Evolutionary conservation across 30 jellyfish, hydroid and myxozoan genomes (phyloP).

Genomic region (Haliclystus octoradiatus): DNA sequence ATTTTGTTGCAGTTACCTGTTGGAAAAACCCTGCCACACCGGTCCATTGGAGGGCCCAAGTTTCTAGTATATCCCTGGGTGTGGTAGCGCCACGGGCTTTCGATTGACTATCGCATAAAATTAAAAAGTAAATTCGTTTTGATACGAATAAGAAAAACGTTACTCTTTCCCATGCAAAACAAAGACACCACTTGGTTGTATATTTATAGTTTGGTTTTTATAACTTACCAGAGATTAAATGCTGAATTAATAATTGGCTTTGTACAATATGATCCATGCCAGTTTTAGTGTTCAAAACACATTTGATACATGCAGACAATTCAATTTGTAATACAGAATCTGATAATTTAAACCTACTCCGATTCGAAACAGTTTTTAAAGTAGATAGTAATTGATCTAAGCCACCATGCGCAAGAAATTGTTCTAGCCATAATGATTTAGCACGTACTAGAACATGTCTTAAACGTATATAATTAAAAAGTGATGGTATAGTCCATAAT

Average conservation of each 20-base stretch:
- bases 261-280: slow-evolving; percentile 75
- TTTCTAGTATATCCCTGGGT: too few relatives aligned
- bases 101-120: too few relatives aligned
- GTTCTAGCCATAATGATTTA: slow-evolving; percentile 43
- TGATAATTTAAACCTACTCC: slow-evolving; percentile 31
- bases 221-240: slow-evolving; percentile 42
- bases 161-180: too few relatives aligned
- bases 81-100: too few relatives aligned
- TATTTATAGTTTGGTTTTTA: not conserved
- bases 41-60: too few relatives aligned
- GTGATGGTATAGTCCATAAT: not conserved
- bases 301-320: slow-evolving; percentile 56
- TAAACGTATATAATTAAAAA: not conserved
- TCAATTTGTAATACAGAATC: slow-evolving; percentile 77
- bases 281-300: slow-evolving; percentile 49
- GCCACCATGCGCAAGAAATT: slow-evolving; percentile 59
- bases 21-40: too few relatives aligned
- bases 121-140: too few relatives aligned
- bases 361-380: slow-evolving; percentile 31
- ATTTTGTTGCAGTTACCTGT: too few relatives aligned
- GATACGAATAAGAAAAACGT: too few relatives aligned
- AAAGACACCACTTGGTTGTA: not conserved
- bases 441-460: not conserved
- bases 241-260: slow-evolving; percentile 37
- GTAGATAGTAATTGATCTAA: slow-evolving; percentile 57